A percentile compares a stretch with the other conserved stretches of the same genome.
These are phyloP conservation scores for Gymnoscopelus braueri DNA, from an alignment of 2,797 vertebrate species.

Conservation along the genomic window DNA sequence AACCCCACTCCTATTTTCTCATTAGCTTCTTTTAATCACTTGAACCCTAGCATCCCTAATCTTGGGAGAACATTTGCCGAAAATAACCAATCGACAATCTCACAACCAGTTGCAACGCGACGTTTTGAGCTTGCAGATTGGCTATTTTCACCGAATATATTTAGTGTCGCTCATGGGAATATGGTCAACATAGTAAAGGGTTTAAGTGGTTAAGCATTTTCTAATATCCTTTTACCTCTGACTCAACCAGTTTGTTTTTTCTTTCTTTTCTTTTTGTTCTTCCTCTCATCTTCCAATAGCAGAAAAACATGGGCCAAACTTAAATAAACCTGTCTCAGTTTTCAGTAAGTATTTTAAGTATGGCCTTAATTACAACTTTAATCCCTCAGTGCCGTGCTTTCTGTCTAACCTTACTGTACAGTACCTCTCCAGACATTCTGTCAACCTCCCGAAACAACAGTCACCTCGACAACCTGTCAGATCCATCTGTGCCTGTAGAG, in stretches of 20 bases:
- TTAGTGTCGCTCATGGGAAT: no score
- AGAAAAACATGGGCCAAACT: slow-evolving; percentile 85
- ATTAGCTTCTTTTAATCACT: no score
- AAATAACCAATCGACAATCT: no score
- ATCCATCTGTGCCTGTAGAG: slow-evolving; percentile 40
- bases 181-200: no score
- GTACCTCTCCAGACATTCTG: slow-evolving; percentile 49
- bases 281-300: slow-evolving; percentile 77
- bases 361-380: slow-evolving; percentile 73
- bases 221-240: slow-evolving; percentile 53
- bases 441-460: slow-evolving; percentile 42
- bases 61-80: no score
- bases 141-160: no score
- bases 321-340: slow-evolving; percentile 84
- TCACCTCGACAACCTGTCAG: slow-evolving; percentile 36
- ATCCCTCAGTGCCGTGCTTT: slow-evolving; percentile 70
- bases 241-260: slow-evolving; percentile 44
- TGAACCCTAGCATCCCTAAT: no score
- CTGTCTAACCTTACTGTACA: slow-evolving; percentile 64
- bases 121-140: no score
- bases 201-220: no score
- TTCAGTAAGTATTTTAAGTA: slow-evolving; percentile 86
- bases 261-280: slow-evolving; percentile 61
- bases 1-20: no score
- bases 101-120: no score